Percentiles rank a stretch among this genome's conserved stretches.
phyloP scores from a whole-genome alignment of 2,888 invertebrate genomes.

The Drosophila falleni region DNA sequence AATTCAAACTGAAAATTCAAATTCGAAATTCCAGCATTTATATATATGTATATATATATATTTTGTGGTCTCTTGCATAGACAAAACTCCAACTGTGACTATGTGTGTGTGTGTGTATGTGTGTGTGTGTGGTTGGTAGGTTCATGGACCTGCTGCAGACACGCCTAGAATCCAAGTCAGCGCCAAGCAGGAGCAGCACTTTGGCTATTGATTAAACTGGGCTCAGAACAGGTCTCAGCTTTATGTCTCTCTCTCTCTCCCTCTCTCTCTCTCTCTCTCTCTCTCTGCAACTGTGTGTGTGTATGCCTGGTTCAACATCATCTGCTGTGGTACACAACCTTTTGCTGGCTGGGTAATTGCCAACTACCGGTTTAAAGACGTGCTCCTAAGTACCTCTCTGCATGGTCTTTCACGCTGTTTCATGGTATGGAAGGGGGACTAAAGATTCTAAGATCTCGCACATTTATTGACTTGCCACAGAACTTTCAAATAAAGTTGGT shows the following conservation, averaged over 20 bases:
- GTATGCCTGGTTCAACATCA: constrained; percentile 53
- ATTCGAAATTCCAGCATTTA: constrained; percentile 70
- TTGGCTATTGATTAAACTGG: constrained; percentile 75
- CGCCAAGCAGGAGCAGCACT: constrained; percentile 66
- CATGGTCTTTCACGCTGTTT: not conserved
- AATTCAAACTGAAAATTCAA: constrained; percentile 70
- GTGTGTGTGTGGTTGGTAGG: constrained; percentile 59
- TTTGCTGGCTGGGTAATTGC: constrained; percentile 74
- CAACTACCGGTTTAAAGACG: constrained; percentile 76
- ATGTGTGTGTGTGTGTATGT: constrained; percentile 31
- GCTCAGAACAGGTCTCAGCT: constrained; percentile 78
- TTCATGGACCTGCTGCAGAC: constrained; percentile 79
- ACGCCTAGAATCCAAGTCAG: constrained; percentile 72
- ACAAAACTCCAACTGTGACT: constrained; percentile 48
- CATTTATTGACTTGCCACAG: constrained; percentile 57
- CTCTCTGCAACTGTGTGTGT: constrained; percentile 6
- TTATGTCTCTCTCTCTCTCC: constrained; percentile 3
- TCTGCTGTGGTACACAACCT: constrained; percentile 70
- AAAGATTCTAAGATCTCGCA: constrained; percentile 40
- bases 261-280: constrained; percentile 1
- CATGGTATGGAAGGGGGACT: not conserved
- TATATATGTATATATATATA: constrained; percentile 35
- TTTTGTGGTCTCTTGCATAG: constrained; percentile 53
- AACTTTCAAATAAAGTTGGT: constrained; percentile 49
- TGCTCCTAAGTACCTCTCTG: constrained; percentile 54